phyloP scores from a whole-genome alignment of 2,113 vertebrate genomes.

The Chauna torquata region DNA sequence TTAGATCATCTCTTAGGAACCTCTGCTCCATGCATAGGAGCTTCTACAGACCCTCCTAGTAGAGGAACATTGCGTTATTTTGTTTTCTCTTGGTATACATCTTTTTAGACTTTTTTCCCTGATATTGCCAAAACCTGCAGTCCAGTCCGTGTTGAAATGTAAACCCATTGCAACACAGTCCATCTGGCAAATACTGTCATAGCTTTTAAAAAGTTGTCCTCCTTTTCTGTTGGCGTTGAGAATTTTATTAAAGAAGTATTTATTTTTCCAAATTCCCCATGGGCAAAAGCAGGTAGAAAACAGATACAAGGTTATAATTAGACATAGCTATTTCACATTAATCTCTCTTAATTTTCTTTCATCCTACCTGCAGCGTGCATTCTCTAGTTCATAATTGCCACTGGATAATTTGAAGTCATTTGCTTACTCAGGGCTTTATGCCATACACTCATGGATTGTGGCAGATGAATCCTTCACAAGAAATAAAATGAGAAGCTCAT shows the following conservation, averaged over 20 bases:
- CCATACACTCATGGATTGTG: slow-evolving; percentile 19
- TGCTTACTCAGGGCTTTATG: slow-evolving; percentile 62
- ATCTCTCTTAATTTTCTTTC: slow-evolving; percentile 65
- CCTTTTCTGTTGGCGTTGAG: slow-evolving; percentile 43
- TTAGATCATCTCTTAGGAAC: background rate
- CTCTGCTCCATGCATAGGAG: background rate
- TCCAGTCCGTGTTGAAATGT: slow-evolving; percentile 19
- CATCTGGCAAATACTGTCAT: slow-evolving; percentile 35
- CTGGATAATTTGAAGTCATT: slow-evolving; percentile 52
- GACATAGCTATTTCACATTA: slow-evolving; percentile 32
- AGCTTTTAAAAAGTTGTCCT: slow-evolving; percentile 38
- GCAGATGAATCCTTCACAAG: background rate
- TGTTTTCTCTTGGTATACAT: background rate
- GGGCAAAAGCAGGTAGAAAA: slow-evolving; percentile 61
- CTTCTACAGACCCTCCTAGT: background rate
- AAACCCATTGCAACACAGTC: slow-evolving; percentile 51
- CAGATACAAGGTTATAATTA: slow-evolving; percentile 23
- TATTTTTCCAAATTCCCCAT: slow-evolving; percentile 58
- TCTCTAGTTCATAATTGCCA: slow-evolving; percentile 58
- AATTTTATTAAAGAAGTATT: slow-evolving; percentile 59
- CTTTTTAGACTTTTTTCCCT: background rate
- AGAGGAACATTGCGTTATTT: background rate
- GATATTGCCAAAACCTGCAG: slow-evolving; percentile 17
- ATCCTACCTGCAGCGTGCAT: slow-evolving; percentile 35
- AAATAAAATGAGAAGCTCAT: background rate